Percentiles rank a stretch among this genome's conserved stretches.
These are phyloP conservation scores for Coluber constrictor DNA, from an alignment of 2,797 vertebrate genomes.

Conservation along the genomic window DNA sequence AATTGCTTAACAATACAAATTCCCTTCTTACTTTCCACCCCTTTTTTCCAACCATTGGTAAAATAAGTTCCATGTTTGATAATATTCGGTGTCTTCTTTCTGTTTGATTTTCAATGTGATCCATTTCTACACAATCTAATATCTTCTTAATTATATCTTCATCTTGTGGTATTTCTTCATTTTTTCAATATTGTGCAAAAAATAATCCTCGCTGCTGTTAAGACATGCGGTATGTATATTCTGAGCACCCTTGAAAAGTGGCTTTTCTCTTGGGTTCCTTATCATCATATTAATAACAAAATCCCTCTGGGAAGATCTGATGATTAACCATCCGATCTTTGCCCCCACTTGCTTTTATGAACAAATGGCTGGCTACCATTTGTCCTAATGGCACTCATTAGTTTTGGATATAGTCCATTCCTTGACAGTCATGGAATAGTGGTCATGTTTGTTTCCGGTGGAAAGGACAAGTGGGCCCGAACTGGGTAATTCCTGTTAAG, in stretches of 20 bases:
- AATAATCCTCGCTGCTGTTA: no score
- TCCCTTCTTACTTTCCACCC: no score
- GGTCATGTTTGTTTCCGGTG: neutral
- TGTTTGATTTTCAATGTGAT: no score
- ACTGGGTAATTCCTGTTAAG: constrained; percentile 45
- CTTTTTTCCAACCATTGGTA: no score
- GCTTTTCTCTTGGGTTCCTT: neutral
- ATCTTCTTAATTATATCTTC: no score
- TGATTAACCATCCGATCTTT: neutral
- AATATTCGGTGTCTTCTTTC: no score
- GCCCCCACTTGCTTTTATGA: neutral
- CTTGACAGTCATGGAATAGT: constrained; percentile 12
- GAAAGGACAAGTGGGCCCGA: constrained; percentile 22
- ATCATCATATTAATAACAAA: neutral
- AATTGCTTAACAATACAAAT: no score
- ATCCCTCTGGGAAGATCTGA: neutral
- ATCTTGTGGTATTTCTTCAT: no score
- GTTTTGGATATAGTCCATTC: constrained; percentile 19
- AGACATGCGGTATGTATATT: neutral
- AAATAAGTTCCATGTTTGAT: no score
- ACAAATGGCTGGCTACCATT: neutral
- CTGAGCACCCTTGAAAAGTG: neutral
- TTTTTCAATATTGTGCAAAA: no score
- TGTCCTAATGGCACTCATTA: constrained; percentile 7
- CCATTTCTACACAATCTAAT: no score